phyloP scores from a whole-genome alignment of 2,797 vertebrate genomes.

The Carapus acus region DNA sequence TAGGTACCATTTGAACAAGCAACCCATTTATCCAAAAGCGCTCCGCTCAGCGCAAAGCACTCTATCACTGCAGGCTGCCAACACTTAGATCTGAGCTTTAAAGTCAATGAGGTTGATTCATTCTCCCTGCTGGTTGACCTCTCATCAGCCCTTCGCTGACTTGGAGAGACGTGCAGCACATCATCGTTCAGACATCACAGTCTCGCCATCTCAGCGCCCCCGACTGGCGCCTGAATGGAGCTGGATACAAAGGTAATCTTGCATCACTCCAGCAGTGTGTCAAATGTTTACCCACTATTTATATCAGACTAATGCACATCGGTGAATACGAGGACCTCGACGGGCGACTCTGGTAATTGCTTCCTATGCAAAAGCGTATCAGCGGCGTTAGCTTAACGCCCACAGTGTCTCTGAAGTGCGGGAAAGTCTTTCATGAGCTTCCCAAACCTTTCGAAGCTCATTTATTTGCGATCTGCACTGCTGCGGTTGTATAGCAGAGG shows the following conservation, averaged over 20 bases:
- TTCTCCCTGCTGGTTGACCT: slow-evolving; percentile 22
- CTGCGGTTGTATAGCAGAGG: too few relatives aligned
- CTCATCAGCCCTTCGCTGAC: slow-evolving; percentile 81
- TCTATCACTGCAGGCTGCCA: too few relatives aligned
- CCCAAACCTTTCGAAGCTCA: slow-evolving; percentile 32
- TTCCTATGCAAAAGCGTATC: too few relatives aligned
- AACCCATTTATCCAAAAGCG: too few relatives aligned
- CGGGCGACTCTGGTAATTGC: slow-evolving; percentile 24
- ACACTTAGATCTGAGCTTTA: background rate
- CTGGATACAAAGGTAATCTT: slow-evolving; percentile 93
- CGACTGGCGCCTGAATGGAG: slow-evolving; percentile 91
- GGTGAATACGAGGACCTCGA: slow-evolving; percentile 19
- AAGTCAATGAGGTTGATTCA: slow-evolving; percentile 11
- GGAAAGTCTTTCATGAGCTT: slow-evolving; percentile 48
- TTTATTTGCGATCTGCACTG: slow-evolving; percentile 7
- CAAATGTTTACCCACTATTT: too few relatives aligned
- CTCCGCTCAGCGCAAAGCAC: too few relatives aligned
- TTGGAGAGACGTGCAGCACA: slow-evolving; percentile 96
- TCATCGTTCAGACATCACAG: slow-evolving; percentile 89
- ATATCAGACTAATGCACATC: slow-evolving; percentile 2
- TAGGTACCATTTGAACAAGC: too few relatives aligned
- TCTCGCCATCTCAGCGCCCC: slow-evolving; percentile 81
- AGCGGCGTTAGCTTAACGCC: too few relatives aligned
- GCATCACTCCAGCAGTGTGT: too few relatives aligned
- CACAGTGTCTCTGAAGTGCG: slow-evolving; percentile 47